phyloP scores from a whole-genome alignment of 1,140 invertebrate species.

The Danaus melanippus region DNA sequence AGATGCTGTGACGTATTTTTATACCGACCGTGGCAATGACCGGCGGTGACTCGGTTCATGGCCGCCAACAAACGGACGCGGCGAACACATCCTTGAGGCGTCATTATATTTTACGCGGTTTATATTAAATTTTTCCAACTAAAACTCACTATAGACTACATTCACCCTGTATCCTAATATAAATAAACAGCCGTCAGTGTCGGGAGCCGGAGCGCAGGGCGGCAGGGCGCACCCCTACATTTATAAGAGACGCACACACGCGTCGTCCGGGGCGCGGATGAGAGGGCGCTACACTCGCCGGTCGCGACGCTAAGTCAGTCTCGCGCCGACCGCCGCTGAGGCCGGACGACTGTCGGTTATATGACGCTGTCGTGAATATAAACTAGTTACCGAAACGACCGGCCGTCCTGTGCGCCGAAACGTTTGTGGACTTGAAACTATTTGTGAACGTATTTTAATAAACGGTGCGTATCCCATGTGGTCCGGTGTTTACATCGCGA shows the following conservation, averaged over 20 bases:
- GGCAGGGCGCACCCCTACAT: constrained; percentile 48
- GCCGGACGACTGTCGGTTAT: constrained; percentile 33
- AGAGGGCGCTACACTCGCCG: constrained; percentile 50
- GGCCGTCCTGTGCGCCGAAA: constrained; percentile 41
- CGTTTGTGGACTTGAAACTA: constrained; percentile 57
- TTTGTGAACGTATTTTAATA: constrained; percentile 43
- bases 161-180: constrained; percentile 54
- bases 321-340: constrained; percentile 49
- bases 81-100: constrained; percentile 24
- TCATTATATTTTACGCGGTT: constrained; percentile 20
- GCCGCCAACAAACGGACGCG: constrained; percentile 50
- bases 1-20: constrained; percentile 62
- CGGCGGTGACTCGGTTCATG: constrained; percentile 56
- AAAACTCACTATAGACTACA: constrained; percentile 30
- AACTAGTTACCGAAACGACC: constrained; percentile 61
- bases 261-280: constrained; percentile 30
- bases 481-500: constrained; percentile 55
- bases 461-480: constrained; percentile 52
- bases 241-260: constrained; percentile 40
- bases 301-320: constrained; percentile 30
- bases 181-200: constrained; percentile 46
- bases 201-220: constrained; percentile 32
- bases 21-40: constrained; percentile 68
- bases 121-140: constrained; percentile 26
- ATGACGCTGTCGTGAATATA: constrained; percentile 51